Evolutionary conservation across 2,797 vertebrate species (phyloP), one percentile per base, ranked within the genome.

Genomic region (Centropyge bicolor): DNA sequence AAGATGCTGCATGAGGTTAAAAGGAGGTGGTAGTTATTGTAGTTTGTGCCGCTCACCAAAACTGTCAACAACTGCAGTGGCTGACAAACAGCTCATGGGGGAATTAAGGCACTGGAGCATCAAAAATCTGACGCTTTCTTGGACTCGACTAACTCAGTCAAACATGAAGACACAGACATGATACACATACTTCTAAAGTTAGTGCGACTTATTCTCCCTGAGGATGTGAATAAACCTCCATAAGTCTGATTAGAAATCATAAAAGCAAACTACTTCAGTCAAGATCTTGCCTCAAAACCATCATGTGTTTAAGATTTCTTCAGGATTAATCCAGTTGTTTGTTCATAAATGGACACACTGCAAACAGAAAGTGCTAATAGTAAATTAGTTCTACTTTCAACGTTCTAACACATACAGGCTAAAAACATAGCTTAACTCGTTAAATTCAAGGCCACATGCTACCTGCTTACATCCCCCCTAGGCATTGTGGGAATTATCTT

Each of bases 311-410:
- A 13, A 31, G 3, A 55, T 69, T 17, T 56, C 2, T 27, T 56
- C 59, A 20, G 10, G n/a, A 31, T 55, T 55, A 13, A 27, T 22
- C 7, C n/a, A 9, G 20, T 16, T 19, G 8, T 40, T 19, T 13
- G 0, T 10, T 61, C 5, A 13, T 52, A 6, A 7, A 22, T 41
- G 8, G 3, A 0, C 8, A 3, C 0, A n/a, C 1, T 43, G 8
- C 43, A 48, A 46, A 66, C 0, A 46, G 2, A 2, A 16, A 6
- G 0, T 31, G 7, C 16, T 38, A 13, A 22, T 24, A 19, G 6
- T 5, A 51, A 46, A 38, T 62, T 79, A 22, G 7, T 17, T 19
- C 24, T 22, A 67, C 6, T 55, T 55, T 22, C 6, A 54, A 56
- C 40, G 11, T 24, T 6, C 11, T 16, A 63, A 40, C 4, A 2